These are phyloP conservation scores for Acomys russatus DNA, from an alignment of 2,797 vertebrate genomes.

Conservation along the genomic window DNA sequence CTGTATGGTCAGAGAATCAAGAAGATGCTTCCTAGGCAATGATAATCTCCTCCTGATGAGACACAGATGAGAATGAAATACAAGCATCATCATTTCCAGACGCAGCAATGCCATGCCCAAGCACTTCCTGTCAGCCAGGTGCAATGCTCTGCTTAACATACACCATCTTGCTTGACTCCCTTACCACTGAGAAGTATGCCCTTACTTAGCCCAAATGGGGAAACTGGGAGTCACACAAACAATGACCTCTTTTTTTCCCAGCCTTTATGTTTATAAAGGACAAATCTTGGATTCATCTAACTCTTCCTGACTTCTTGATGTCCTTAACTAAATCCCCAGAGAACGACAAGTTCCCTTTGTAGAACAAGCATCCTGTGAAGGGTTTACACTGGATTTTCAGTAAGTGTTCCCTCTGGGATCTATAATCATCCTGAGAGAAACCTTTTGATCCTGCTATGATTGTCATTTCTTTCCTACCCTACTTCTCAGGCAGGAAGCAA, in stretches of 20 bases:
- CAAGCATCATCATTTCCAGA: constrained; percentile 30
- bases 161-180: constrained; percentile 45
- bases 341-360: constrained; percentile 19
- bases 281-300: not conserved
- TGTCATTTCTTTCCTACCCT: not conserved
- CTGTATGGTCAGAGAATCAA: constrained; percentile 77
- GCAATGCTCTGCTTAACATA: not conserved
- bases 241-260: not conserved
- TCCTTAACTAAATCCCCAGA: not conserved
- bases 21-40: constrained; percentile 77
- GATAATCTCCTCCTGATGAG: constrained; percentile 77
- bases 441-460: constrained; percentile 52
- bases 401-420: constrained; percentile 29
- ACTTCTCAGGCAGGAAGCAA: constrained; percentile 35
- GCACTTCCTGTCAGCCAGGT: constrained; percentile 5
- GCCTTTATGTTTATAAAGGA: not conserved
- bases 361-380: constrained; percentile 22
- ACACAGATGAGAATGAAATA: constrained; percentile 58
- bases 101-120: not conserved
- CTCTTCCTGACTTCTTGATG: not conserved
- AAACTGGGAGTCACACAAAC: constrained; percentile 43
- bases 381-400: not conserved
- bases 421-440: constrained; percentile 24
- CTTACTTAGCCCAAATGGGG: not conserved
- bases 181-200: not conserved